Conservation (phyloP, 2,888 invertebrate genomes). For the Eupithecia inturbata region DNA sequence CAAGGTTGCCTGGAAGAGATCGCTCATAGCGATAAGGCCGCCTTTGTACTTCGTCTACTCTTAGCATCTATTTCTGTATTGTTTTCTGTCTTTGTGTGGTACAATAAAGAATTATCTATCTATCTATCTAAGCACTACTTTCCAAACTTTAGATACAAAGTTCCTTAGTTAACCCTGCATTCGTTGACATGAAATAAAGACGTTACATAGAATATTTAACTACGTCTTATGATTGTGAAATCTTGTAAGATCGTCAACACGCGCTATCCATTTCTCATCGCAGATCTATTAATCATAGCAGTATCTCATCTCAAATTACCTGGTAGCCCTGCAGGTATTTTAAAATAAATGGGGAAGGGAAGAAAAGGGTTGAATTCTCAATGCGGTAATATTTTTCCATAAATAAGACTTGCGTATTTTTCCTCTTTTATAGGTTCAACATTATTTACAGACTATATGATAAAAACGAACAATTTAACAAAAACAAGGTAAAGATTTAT, state of each 20-base stretch:
- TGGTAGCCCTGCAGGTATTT: conserved; percentile 10
- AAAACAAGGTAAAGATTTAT: too few relatives aligned
- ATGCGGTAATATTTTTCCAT: not conserved
- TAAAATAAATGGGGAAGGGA: not conserved
- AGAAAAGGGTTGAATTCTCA: conserved; percentile 7
- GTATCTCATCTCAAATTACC: conserved; percentile 30
- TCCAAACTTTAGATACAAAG: too few relatives aligned
- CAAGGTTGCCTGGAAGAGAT: too few relatives aligned
- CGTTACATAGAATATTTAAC: not conserved
- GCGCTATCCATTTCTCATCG: conserved; percentile 49
- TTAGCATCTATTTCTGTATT: too few relatives aligned
- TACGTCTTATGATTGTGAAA: conserved; percentile 13
- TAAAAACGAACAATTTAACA: too few relatives aligned
- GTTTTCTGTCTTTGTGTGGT: too few relatives aligned
- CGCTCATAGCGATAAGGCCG: too few relatives aligned
- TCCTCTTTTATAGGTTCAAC: too few relatives aligned
- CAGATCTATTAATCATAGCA: conserved; percentile 50
- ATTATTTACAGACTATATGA: too few relatives aligned
- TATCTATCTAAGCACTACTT: too few relatives aligned
- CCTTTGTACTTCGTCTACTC: too few relatives aligned
- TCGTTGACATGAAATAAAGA: conserved; percentile 27
- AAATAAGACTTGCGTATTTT: not conserved
- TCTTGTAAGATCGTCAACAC: conserved; percentile 48
- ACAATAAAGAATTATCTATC: too few relatives aligned
- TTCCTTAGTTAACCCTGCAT: not conserved